Percentiles rank a stretch among this genome's conserved stretches.
These are phyloP conservation scores for Melipona quadrifasciata DNA, from an alignment of 1,140 invertebrate species.

Conservation along the genomic window DNA sequence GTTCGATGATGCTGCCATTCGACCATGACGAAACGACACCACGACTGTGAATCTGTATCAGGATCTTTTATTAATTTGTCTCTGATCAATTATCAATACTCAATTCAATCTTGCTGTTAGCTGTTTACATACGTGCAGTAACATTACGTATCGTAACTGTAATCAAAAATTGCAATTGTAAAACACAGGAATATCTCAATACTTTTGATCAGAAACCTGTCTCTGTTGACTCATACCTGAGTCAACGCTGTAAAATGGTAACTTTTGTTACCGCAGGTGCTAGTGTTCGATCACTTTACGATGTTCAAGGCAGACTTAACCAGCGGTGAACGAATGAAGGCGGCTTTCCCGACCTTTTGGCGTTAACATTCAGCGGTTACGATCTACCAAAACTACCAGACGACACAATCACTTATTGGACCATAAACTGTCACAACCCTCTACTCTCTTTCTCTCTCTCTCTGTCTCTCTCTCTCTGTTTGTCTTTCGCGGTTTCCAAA, in stretches of 20 bases:
- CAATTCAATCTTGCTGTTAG: not conserved
- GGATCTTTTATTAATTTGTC: constrained; percentile 27
- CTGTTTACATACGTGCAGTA: not conserved
- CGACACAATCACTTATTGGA: constrained; percentile 47
- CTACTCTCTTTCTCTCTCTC: constrained; percentile 4
- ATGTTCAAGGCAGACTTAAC: not conserved
- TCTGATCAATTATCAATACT: not conserved
- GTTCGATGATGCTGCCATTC: constrained; percentile 41
- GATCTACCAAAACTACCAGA: constrained; percentile 13
- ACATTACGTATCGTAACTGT: not conserved
- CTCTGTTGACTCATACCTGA: not conserved
- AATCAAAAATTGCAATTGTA: no score
- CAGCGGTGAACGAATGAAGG: not conserved
- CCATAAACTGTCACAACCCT: constrained; percentile 42
- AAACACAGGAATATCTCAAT: not conserved
- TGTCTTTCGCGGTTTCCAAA: constrained; percentile 14
- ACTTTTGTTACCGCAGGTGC: not conserved
- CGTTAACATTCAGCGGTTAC: constrained; percentile 10
- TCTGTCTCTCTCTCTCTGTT: constrained; percentile 28
- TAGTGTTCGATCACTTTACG: not conserved
- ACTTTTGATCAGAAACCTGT: not conserved
- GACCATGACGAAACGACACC: constrained; percentile 22
- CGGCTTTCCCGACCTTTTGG: not conserved
- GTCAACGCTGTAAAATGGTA: no score
- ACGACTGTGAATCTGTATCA: constrained; percentile 11